A percentile compares a stretch with the other conserved stretches of the same genome.
Evolutionary conservation across 2,888 invertebrate species (phyloP).

Genomic region (Tetramorium bicarinatum): DNA sequence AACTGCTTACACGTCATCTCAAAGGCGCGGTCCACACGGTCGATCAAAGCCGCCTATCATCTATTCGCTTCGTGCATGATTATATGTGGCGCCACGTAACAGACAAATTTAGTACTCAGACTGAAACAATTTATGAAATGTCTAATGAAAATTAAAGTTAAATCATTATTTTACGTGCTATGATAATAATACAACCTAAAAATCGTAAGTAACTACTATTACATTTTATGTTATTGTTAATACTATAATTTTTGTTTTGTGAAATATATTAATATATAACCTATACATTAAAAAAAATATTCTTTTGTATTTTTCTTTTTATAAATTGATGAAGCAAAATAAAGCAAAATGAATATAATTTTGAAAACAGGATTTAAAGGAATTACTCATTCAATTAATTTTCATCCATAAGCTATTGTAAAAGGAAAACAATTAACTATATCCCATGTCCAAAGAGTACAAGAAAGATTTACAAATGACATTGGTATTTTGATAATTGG

Average conservation of each 20-base stretch:
- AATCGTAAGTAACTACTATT: background rate
- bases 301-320: background rate
- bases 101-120: background rate
- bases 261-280: background rate
- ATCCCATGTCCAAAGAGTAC: background rate
- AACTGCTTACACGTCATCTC: no score
- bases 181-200: background rate
- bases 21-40: no score
- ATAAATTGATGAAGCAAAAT: background rate
- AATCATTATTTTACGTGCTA: background rate
- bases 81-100: background rate
- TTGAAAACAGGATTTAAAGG: no score
- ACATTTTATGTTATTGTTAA: background rate
- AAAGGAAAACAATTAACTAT: background rate
- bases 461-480: background rate
- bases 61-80: no score
- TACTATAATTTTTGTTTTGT: background rate
- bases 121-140: background rate
- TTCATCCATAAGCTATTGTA: no score
- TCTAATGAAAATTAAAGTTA: background rate
- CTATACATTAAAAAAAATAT: background rate
- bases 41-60: no score
- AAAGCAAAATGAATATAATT: background rate
- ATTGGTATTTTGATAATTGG: constrained; percentile 1
- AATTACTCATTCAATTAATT: no score